Evolutionary conservation across 2,113 vertebrate species (phyloP).

Genomic region (Pavo muticus): DNA sequence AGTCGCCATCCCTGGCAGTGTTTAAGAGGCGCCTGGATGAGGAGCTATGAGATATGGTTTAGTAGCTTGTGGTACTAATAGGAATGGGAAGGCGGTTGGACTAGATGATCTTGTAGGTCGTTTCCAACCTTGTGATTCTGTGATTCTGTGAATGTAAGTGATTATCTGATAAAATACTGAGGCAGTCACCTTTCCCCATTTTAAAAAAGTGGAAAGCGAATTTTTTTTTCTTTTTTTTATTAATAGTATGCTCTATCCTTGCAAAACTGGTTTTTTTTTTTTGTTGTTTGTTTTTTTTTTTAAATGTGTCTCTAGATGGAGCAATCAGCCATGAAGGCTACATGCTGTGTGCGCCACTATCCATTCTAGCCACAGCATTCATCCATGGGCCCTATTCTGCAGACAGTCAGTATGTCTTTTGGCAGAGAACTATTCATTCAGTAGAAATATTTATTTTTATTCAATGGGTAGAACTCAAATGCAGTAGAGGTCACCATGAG

Average conservation of each 20-base stretch:
- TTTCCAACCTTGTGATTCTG: too few species aligned
- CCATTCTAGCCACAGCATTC: not conserved
- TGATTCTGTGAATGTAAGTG: not conserved
- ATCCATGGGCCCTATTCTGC: not conserved
- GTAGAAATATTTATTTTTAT: not conserved
- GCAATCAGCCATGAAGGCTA: not conserved
- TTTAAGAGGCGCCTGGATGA: too few species aligned
- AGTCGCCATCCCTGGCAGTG: too few species aligned
- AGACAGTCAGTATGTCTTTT: not conserved
- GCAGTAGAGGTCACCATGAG: not conserved
- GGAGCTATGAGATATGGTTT: too few species aligned
- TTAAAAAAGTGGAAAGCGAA: not conserved
- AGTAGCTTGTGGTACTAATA: too few species aligned
- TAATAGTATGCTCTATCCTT: not conserved
- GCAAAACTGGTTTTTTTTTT: accelerated
- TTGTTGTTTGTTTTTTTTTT: not conserved
- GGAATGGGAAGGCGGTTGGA: too few species aligned
- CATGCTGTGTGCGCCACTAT: not conserved
- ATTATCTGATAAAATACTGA: not conserved
- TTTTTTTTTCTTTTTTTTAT: not conserved
- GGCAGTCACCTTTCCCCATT: not conserved
- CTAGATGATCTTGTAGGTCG: too few species aligned
- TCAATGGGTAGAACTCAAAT: not conserved
- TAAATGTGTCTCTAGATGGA: not conserved
- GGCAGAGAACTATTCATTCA: not conserved